Evolutionary conservation across 2,888 invertebrate species (phyloP), one percentile per base, ranked within the genome.

Genomic region (Loripinus fragilis): DNA sequence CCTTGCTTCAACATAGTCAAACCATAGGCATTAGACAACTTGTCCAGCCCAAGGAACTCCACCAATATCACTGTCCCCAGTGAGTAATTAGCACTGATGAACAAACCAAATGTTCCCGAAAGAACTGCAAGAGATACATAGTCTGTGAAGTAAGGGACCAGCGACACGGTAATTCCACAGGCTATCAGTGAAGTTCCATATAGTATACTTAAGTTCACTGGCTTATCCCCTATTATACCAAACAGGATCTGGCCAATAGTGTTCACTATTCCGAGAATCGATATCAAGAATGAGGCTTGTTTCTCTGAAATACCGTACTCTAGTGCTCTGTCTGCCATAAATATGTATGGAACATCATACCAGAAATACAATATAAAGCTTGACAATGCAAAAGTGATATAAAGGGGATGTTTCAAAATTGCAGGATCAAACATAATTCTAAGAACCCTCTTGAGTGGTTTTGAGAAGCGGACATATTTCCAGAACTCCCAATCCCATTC

Each of bases 21-120:
- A 0, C 98, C 98, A 91, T 98, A 98, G 5, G 98, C 98, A 92
- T 96, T 97, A 66, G 98, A 97, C 93, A 98, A 97, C 89, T 97
- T 95, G 93, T 97, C 97, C 86, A 98, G 93, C n/a, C 97, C 96
- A 85, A 98, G 97, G 89, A 97, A 95, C 92, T 98, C 96, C 76
- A 98, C 97, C 76, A 98, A 95, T 84, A 98, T 97, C 90, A 98
- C 97, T 30, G 98, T 97, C 23, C 86, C 86, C 52, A 98, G 95
- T 2, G 97, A 96, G 94, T 98, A 98, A 94, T 98, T 98, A 77
- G 97, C 98, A 35, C 97, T 97, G 88, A 98, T 97, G 93, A 97
- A 96, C 85, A 97, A 96, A 0, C 98, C 98, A 94, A 97, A 98
- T 5, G 85, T 64, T n/a, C 88, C 91, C 23, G 88, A 85, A 25